Evolutionary conservation across 2,888 invertebrate species (phyloP).

Genomic region (Oligia latruncula): DNA sequence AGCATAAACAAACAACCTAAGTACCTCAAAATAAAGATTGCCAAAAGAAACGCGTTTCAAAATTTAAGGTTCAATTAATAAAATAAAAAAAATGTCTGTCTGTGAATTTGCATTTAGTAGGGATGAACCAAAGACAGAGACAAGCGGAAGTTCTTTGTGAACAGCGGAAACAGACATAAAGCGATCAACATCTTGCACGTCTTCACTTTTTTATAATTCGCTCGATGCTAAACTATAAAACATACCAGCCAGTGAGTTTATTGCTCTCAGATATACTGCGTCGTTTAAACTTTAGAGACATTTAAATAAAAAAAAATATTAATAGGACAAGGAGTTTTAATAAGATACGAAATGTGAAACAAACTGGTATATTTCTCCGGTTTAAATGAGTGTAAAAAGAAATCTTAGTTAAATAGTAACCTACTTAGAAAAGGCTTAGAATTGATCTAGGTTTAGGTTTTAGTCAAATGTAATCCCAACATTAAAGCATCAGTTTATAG

Average conservation of each 20-base stretch:
- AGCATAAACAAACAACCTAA: neutral
- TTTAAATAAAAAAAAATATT: slow-evolving; percentile 26
- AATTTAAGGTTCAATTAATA: slow-evolving; percentile 38
- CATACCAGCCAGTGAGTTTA: slow-evolving; percentile 65
- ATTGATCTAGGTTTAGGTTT: neutral
- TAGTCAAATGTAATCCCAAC: neutral
- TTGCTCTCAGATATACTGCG: slow-evolving; percentile 34
- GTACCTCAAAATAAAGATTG: neutral
- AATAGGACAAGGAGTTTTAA: neutral
- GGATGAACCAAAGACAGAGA: slow-evolving; percentile 87
- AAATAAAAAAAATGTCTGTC: slow-evolving; percentile 57
- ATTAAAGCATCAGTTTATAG: neutral
- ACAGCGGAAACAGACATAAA: slow-evolving; percentile 86
- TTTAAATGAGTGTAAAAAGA: neutral
- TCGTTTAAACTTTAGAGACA: slow-evolving; percentile 4
- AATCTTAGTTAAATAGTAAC: neutral
- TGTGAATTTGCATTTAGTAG: slow-evolving; percentile 84
- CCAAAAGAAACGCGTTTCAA: neutral
- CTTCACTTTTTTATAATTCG: slow-evolving; percentile 74
- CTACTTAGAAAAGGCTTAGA: neutral
- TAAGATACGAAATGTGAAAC: neutral
- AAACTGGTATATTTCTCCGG: neutral
- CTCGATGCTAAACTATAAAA: slow-evolving; percentile 65
- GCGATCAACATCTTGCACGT: slow-evolving; percentile 84
- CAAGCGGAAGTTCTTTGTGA: slow-evolving; percentile 87